These are phyloP conservation scores for Cecropterus lyciades DNA, from an alignment of 1,140 invertebrate species.

Conservation along the genomic window DNA sequence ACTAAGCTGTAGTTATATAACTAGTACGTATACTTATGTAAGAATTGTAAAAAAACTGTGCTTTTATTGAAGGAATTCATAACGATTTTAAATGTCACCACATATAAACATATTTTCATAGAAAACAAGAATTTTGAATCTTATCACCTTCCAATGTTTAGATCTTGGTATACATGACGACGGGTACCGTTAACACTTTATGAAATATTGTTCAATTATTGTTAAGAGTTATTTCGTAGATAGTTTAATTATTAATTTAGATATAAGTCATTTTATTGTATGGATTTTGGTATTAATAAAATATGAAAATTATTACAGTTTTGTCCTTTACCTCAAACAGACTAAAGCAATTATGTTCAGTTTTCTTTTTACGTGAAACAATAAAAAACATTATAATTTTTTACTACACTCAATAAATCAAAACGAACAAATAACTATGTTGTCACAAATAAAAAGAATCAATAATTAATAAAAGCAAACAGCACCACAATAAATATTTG, in stretches of 20 bases:
- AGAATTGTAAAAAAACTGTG: slow-evolving; percentile 42
- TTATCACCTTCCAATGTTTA: slow-evolving; percentile 48
- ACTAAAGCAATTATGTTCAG: no score
- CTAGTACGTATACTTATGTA: slow-evolving; percentile 51
- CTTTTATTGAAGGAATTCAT: slow-evolving; percentile 40
- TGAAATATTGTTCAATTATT: slow-evolving; percentile 52
- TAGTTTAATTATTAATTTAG: slow-evolving; percentile 64
- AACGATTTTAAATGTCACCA: slow-evolving; percentile 41
- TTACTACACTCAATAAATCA: no score
- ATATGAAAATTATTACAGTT: slow-evolving; percentile 39
- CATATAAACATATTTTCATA: slow-evolving; percentile 44
- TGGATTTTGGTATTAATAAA: slow-evolving; percentile 73
- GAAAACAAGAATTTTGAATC: slow-evolving; percentile 36
- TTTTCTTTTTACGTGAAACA: no score
- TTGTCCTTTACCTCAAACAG: background rate
- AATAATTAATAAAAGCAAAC: no score
- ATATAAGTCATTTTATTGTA: slow-evolving; percentile 72
- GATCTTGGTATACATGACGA: slow-evolving; percentile 52
- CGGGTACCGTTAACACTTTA: slow-evolving; percentile 43
- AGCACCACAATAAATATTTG: no score
- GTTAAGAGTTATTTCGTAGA: slow-evolving; percentile 52
- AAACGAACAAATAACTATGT: no score
- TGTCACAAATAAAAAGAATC: no score
- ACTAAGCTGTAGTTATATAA: slow-evolving; percentile 54
- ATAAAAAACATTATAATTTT: no score